Percentiles rank a stretch among this genome's conserved stretches.
Conservation (phyloP, 2,797 vertebrate genomes). For the Anas bernieri region DNA sequence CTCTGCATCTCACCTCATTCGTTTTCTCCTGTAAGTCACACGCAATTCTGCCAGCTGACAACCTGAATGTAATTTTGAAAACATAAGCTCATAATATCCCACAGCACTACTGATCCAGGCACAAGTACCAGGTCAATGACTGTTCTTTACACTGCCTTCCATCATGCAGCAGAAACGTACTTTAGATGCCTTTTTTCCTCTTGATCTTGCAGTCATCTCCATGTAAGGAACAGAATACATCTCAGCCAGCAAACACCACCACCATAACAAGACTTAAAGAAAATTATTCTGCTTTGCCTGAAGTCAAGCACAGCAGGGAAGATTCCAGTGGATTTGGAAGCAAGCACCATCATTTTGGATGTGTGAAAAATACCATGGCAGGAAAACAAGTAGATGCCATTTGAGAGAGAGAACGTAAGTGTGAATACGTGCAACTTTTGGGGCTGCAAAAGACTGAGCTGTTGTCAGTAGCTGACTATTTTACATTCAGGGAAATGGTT, state of each 20-base stretch:
- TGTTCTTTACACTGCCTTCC: not conserved
- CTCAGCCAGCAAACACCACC: not conserved
- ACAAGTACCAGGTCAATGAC: not conserved
- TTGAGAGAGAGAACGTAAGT: not conserved
- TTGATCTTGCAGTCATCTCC: not conserved
- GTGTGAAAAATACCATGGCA: accelerated
- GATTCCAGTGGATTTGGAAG: not conserved
- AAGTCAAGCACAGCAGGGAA: not conserved
- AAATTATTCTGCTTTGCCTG: not conserved
- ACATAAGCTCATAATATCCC: accelerated
- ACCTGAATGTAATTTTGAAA: not conserved
- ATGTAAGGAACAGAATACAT: not conserved
- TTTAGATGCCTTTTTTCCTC: not conserved
- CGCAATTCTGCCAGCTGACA: not conserved
- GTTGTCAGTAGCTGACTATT: not conserved
- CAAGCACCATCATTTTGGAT: not conserved
- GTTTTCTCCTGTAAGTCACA: accelerated
- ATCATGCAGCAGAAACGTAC: accelerated
- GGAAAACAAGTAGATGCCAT: not conserved
- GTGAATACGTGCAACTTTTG: not conserved
- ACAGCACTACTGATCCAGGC: accelerated
- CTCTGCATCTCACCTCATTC: not conserved
- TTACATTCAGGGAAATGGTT: not conserved
- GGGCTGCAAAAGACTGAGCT: not conserved
- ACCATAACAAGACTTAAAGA: not conserved